Percentiles rank a stretch among this genome's conserved stretches.
These are phyloP conservation scores for Phalacrocorax aristotelis DNA, from an alignment of 2,113 vertebrate genomes.

Conservation along the genomic window DNA sequence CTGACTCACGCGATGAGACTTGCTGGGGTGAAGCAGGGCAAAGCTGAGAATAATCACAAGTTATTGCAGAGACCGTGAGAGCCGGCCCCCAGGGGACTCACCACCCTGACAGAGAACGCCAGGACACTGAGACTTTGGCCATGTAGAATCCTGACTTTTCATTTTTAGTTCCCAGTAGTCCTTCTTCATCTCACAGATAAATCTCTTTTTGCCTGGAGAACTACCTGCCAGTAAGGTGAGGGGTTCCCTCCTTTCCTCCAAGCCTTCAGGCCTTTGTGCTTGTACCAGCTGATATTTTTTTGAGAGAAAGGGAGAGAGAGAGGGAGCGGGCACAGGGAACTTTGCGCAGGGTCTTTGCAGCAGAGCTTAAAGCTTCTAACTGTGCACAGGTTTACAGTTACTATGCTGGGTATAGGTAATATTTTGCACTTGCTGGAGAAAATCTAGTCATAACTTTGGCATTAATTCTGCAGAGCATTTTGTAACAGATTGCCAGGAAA, in stretches of 20 bases:
- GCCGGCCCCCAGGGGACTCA: neutral
- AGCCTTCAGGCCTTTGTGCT: neutral
- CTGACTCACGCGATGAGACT: neutral
- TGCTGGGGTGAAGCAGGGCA: neutral
- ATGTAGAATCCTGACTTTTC: neutral
- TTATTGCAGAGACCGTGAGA: neutral
- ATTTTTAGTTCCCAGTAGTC: neutral
- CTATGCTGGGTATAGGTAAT: neutral
- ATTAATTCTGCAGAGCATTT: neutral
- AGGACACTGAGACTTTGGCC: neutral
- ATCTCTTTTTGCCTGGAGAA: neutral
- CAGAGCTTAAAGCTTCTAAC: neutral
- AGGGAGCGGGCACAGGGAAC: neutral
- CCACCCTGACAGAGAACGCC: neutral
- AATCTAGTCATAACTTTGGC: neutral
- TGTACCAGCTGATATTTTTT: too few relatives aligned
- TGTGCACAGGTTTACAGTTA: neutral
- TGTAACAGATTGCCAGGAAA: conserved; percentile 30
- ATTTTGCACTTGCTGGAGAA: neutral
- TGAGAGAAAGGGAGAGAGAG: neutral
- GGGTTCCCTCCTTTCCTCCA: neutral
- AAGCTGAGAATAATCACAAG: neutral
- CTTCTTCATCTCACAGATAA: neutral
- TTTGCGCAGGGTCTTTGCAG: fast-evolving
- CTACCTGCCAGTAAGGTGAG: neutral